Evolutionary conservation across 2,113 vertebrate genomes (phyloP).

Genomic region (Tiliqua scincoides): DNA sequence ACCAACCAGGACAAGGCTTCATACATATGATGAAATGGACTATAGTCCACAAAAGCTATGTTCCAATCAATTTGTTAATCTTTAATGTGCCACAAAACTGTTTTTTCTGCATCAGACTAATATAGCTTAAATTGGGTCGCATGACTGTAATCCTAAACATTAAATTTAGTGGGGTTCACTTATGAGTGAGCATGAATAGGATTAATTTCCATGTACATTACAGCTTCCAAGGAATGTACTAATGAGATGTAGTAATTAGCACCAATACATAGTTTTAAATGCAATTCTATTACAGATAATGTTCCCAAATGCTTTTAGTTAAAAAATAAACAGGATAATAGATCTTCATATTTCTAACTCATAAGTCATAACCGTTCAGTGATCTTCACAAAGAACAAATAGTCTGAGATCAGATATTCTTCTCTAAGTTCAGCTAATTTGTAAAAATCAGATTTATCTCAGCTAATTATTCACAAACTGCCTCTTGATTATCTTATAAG

Average conservation of each 20-base stretch:
- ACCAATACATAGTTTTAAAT: too few species aligned
- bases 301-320: not conserved
- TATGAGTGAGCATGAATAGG: not conserved
- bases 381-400: not conserved
- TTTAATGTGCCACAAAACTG: too few species aligned
- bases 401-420: not conserved
- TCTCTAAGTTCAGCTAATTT: not conserved
- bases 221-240: not conserved
- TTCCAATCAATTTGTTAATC: too few species aligned
- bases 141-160: not conserved
- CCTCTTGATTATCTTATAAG: not conserved
- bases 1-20: too few species aligned
- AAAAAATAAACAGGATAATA: not conserved
- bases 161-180: not conserved
- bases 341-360: not conserved
- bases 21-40: too few species aligned
- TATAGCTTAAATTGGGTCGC: too few species aligned
- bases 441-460: not conserved
- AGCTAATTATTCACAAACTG: not conserved
- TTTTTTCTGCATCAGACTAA: too few species aligned
- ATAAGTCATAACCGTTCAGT: not conserved
- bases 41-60: too few species aligned
- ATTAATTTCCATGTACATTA: not conserved
- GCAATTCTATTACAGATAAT: not conserved
- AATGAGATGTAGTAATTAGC: not conserved